Evolutionary conservation across 2,888 invertebrate genomes (phyloP).

Genomic region (Lymantria dispar): DNA sequence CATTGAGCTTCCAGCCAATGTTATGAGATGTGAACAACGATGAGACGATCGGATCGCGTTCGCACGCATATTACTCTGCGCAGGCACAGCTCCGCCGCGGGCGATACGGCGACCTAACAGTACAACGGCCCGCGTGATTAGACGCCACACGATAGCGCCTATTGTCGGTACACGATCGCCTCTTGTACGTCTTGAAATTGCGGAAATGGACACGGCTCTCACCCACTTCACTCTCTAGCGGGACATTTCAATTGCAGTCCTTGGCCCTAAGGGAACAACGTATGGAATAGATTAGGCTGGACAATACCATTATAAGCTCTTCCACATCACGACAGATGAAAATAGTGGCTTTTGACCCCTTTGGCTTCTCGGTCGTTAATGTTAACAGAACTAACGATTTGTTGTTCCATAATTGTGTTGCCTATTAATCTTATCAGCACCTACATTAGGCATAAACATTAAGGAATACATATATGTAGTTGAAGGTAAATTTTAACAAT

Average conservation of each 20-base stretch:
- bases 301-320: constrained; percentile 12
- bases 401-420: constrained; percentile 33
- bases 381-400: constrained; percentile 45
- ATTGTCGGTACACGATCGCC: constrained; percentile 80
- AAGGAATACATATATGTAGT: constrained; percentile 13
- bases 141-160: constrained; percentile 79
- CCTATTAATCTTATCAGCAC: constrained; percentile 51
- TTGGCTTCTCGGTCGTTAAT: constrained; percentile 30
- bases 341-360: constrained; percentile 6
- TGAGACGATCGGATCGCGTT: constrained; percentile 71
- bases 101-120: constrained; percentile 71
- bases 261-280: constrained; percentile 43
- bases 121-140: constrained; percentile 75
- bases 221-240: constrained; percentile 73
- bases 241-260: constrained; percentile 78
- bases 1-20: constrained; percentile 40
- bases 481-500: constrained; percentile 37
- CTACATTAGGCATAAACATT: constrained; percentile 33
- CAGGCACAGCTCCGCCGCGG: constrained; percentile 47
- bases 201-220: constrained; percentile 77
- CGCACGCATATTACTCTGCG: constrained; percentile 77
- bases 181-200: constrained; percentile 77
- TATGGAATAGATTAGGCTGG: constrained; percentile 49
- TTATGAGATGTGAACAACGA: constrained; percentile 42
- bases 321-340: constrained; percentile 9